Evolutionary conservation across 2,113 vertebrate species (phyloP).

Genomic region (Chaenocephalus aceratus): DNA sequence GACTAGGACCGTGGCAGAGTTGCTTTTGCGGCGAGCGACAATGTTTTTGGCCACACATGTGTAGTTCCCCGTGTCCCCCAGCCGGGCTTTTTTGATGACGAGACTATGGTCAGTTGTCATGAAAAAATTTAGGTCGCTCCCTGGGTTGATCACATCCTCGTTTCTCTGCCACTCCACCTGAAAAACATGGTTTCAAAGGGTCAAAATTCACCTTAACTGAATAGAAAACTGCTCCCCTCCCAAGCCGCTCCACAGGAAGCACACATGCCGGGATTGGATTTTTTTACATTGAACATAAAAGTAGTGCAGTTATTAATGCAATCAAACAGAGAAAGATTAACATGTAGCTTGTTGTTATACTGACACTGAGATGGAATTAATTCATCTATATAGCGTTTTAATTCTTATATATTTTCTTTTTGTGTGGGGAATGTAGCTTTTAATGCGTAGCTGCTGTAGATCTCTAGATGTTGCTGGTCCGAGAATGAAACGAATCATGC

Average conservation of each 20-base stretch:
- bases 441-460: conserved; percentile 32
- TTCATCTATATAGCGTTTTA: conserved; percentile 14
- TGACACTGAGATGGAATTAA: conserved; percentile 4
- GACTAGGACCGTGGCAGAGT: conserved; percentile 91
- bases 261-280: conserved; percentile 21
- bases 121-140: conserved; percentile 92
- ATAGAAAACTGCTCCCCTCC: not conserved
- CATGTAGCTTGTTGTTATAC: not conserved
- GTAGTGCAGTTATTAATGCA: conserved; percentile 5
- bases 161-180: conserved; percentile 98
- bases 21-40: conserved; percentile 93
- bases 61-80: conserved; percentile 98
- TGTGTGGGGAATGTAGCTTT: conserved; percentile 10
- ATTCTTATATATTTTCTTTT: conserved; percentile 38
- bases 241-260: conserved; percentile 4
- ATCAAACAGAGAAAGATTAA: conserved; percentile 17
- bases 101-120: conserved; percentile 94
- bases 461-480: conserved; percentile 29
- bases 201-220: conserved; percentile 41
- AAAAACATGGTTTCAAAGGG: conserved; percentile 39
- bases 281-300: not conserved
- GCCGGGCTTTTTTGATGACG: conserved; percentile 93
- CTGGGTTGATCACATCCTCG: conserved; percentile 92
- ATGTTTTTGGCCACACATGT: conserved; percentile 99
- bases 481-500: conserved; percentile 16